Percentiles rank a stretch among this genome's conserved stretches.
These are phyloP conservation scores for Melikaiella ostensackeni DNA, from an alignment of 2,888 invertebrate species.

Conservation along the genomic window DNA sequence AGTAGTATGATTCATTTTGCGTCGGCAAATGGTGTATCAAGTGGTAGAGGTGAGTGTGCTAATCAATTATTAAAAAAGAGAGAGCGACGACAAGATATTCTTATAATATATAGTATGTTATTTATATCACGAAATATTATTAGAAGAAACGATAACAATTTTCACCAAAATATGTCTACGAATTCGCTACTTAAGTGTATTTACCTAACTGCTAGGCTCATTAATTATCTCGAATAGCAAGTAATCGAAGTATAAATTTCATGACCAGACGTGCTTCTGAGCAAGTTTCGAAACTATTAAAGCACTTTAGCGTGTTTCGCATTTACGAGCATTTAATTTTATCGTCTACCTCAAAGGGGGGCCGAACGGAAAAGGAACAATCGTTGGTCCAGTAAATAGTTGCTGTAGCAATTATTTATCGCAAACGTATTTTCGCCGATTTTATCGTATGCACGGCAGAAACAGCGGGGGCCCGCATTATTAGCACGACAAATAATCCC, in stretches of 20 bases:
- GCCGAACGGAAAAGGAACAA: constrained; percentile 13
- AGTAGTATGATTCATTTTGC: no score
- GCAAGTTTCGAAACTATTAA: constrained; percentile 24
- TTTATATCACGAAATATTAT: not conserved
- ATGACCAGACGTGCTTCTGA: constrained; percentile 25
- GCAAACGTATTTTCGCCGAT: constrained; percentile 65
- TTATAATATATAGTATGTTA: no score
- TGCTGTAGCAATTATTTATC: constrained; percentile 60
- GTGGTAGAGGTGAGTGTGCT: no score
- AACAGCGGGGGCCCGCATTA: constrained; percentile 68
- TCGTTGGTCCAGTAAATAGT: constrained; percentile 51
- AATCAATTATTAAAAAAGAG: no score
- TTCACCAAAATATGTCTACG: not conserved
- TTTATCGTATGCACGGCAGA: constrained; percentile 65
- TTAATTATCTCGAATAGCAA: constrained; percentile 11
- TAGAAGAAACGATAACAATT: not conserved
- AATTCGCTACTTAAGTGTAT: not conserved
- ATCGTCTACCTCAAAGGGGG: constrained; percentile 45
- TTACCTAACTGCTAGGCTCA: not conserved
- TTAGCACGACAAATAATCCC: constrained; percentile 75
- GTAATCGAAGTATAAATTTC: constrained; percentile 30
- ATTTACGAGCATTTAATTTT: constrained; percentile 30
- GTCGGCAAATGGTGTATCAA: no score
- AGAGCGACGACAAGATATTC: no score
- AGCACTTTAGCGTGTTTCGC: constrained; percentile 18